These are phyloP conservation scores for Oligia fasciuncula DNA, from an alignment of 2,888 invertebrate genomes.

Conservation along the genomic window DNA sequence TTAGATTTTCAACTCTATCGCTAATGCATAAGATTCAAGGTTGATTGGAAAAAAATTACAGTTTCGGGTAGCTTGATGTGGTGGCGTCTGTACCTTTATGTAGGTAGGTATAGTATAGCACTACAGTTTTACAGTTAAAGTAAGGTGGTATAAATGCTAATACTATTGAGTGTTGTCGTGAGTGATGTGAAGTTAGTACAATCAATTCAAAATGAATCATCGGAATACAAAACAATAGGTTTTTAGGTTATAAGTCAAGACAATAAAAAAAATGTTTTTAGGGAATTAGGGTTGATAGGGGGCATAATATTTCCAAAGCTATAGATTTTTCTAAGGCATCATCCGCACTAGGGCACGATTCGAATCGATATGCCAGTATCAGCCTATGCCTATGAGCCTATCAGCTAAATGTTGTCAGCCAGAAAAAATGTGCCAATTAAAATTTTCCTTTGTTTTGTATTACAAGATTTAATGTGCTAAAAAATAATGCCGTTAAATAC, in stretches of 20 bases:
- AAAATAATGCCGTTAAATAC: constrained; percentile 26
- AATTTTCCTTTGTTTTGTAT: constrained; percentile 4
- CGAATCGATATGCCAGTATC: neutral
- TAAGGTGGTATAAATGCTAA: constrained; percentile 56
- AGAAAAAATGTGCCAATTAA: neutral
- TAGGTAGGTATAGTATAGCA: constrained; percentile 33
- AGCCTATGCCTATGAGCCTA: no score
- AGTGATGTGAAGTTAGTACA: constrained; percentile 39
- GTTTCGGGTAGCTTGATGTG: no score
- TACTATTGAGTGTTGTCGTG: constrained; percentile 35
- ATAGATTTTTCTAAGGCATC: neutral
- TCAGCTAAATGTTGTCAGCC: neutral
- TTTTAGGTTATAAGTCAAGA: neutral
- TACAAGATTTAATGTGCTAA: constrained; percentile 5
- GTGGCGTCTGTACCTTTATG: neutral
- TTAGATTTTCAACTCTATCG: no score
- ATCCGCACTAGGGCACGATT: constrained; percentile 1
- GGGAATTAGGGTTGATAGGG: neutral
- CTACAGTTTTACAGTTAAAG: constrained; percentile 40
- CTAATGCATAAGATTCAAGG: no score
- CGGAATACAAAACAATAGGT: constrained; percentile 34
- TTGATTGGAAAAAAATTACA: no score
- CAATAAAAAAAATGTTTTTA: neutral
- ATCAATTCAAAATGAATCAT: constrained; percentile 19
- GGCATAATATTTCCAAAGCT: neutral